Conservation (phyloP, 2,797 vertebrate species). For the Rallus crepitans region DNA sequence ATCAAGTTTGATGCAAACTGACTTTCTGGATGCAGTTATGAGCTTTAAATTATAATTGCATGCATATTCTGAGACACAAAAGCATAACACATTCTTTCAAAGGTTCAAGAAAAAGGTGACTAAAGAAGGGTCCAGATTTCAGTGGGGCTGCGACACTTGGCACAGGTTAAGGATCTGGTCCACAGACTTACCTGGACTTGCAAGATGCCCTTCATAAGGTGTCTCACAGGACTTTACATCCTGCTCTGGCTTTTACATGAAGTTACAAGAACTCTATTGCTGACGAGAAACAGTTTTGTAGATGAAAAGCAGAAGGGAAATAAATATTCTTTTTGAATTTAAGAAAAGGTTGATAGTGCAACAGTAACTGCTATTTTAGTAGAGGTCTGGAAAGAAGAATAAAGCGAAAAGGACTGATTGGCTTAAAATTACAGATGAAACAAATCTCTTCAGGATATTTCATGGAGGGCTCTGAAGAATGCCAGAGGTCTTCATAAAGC, state of each 20-base stretch:
- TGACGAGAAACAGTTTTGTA: conserved; percentile 10
- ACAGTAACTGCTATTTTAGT: conserved; percentile 31
- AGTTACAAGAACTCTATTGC: background rate
- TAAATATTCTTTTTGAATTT: conserved; percentile 8
- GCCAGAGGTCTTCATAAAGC: conserved; percentile 28
- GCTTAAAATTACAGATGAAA: conserved; percentile 38
- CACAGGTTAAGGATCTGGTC: background rate
- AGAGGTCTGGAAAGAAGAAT: conserved; percentile 34
- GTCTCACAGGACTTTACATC: background rate
- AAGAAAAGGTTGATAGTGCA: background rate
- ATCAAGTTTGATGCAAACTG: conserved; percentile 24
- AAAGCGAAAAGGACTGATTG: conserved; percentile 16
- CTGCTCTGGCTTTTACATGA: background rate
- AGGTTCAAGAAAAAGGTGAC: background rate
- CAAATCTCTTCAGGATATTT: conserved; percentile 39
- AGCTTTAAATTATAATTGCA: background rate
- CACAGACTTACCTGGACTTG: background rate
- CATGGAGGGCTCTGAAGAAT: conserved; percentile 25
- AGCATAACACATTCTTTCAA: background rate
- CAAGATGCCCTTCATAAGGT: background rate
- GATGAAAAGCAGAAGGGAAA: conserved; percentile 2
- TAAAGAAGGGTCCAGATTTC: background rate
- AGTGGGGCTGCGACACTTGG: background rate
- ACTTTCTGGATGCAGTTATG: background rate
- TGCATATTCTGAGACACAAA: background rate